These are phyloP conservation scores for Muschampia plurimacula DNA, from an alignment of 2,888 invertebrate species.

Conservation along the genomic window DNA sequence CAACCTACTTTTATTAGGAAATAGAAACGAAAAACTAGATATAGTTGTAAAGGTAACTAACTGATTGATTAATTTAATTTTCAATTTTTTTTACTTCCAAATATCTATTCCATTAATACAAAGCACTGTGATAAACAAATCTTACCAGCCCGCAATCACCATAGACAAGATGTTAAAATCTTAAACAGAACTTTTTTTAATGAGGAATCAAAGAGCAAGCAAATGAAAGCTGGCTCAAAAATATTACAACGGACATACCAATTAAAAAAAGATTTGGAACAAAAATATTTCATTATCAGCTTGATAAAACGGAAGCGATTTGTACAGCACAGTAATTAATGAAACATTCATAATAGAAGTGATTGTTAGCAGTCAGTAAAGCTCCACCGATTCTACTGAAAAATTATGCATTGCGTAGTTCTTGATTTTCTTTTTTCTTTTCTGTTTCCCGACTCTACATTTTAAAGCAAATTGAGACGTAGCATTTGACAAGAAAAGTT, in stretches of 20 bases:
- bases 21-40: too few species aligned
- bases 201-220: constrained; percentile 4
- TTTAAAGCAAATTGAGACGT: constrained; percentile 63
- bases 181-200: constrained; percentile 9
- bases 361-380: constrained; percentile 24
- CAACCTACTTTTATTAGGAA: too few species aligned
- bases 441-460: constrained; percentile 25
- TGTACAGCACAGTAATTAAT: constrained; percentile 30
- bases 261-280: constrained; percentile 30
- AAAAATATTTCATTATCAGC: constrained; percentile 27
- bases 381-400: constrained; percentile 49
- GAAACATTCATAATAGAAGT: constrained; percentile 35
- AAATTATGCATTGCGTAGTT: constrained; percentile 50
- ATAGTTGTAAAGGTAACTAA: too few species aligned
- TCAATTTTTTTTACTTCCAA: too few species aligned
- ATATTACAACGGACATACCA: constrained; percentile 28
- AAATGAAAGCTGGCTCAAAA: constrained; percentile 10
- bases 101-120: not conserved
- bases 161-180: not conserved
- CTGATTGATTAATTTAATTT: too few species aligned
- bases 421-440: constrained; percentile 23
- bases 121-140: not conserved
- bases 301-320: constrained; percentile 25
- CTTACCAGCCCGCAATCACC: not conserved
- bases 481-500: constrained; percentile 56